phyloP scores from a whole-genome alignment of 2,888 invertebrate species.

The Drepana falcataria region DNA sequence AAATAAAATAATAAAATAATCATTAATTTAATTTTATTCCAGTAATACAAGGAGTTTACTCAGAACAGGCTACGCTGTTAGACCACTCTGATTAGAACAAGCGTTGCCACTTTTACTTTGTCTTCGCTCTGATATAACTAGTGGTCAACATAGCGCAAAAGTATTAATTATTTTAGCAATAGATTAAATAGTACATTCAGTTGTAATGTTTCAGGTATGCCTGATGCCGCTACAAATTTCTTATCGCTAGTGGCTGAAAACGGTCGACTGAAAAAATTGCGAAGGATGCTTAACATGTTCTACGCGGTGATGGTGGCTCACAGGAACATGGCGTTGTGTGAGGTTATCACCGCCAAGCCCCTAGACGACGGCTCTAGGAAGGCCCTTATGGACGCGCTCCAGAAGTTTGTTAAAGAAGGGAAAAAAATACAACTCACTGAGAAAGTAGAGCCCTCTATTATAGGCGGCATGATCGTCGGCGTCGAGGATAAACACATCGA shows the following conservation, averaged over 20 bases:
- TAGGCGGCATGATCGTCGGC: constrained; percentile 62
- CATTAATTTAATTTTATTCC: too few species aligned
- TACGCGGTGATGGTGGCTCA: constrained; percentile 58
- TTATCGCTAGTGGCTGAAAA: constrained; percentile 57
- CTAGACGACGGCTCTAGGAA: constrained; percentile 36
- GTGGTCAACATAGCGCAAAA: too few species aligned
- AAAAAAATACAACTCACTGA: constrained; percentile 57
- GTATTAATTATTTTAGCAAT: too few species aligned
- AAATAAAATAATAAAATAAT: too few species aligned
- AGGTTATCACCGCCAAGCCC: constrained; percentile 60
- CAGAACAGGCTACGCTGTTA: too few species aligned
- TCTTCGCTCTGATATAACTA: too few species aligned
- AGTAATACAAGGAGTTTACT: too few species aligned
- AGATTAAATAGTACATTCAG: too few species aligned
- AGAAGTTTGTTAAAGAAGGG: constrained; percentile 44
- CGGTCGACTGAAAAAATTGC: constrained; percentile 50
- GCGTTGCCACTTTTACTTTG: too few species aligned
- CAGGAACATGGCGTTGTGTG: constrained; percentile 57
- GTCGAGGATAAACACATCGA: constrained; percentile 64
- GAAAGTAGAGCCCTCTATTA: constrained; percentile 48
- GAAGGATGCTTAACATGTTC: constrained; percentile 51
- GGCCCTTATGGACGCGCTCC: constrained; percentile 42
- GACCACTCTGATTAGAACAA: too few species aligned
- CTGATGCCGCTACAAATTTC: constrained; percentile 47
- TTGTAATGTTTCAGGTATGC: constrained; percentile 38